Percentiles rank a stretch among this genome's conserved stretches.
phyloP scores from a whole-genome alignment of 2,888 invertebrate genomes.

The Sphecodes monilicornis region DNA sequence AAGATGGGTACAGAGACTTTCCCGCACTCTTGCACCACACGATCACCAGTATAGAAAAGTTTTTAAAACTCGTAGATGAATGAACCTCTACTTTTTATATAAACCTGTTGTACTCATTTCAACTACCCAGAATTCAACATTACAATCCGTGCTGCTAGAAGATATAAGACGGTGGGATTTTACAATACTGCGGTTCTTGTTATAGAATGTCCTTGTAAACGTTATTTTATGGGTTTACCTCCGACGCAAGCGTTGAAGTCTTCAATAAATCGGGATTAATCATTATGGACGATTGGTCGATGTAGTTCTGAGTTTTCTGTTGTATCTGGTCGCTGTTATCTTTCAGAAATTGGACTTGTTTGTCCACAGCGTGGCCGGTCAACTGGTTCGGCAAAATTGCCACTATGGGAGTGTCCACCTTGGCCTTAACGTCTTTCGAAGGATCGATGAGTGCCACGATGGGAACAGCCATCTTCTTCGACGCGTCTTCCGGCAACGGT shows the following conservation, averaged over 20 bases:
- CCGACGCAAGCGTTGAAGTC: conserved; percentile 19
- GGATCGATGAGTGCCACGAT: conserved; percentile 68
- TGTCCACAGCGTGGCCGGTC: conserved; percentile 1
- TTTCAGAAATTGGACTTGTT: conserved; percentile 45
- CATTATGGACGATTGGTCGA: conserved; percentile 42
- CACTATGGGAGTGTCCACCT: conserved; percentile 59
- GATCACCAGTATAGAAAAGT: no score
- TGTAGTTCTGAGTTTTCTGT: conserved; percentile 38
- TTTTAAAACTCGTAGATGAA: no score
- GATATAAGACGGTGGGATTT: background rate
- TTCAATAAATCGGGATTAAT: conserved; percentile 36
- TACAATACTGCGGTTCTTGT: background rate
- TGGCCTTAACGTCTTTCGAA: conserved; percentile 37
- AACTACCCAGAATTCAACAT: no score
- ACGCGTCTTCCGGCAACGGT: conserved; percentile 54
- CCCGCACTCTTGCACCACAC: no score
- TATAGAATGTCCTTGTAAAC: background rate
- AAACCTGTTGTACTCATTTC: no score
- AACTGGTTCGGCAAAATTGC: conserved; percentile 52
- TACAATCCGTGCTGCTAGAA: background rate
- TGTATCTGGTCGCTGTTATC: conserved; percentile 45
- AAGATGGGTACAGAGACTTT: no score
- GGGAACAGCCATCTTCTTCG: conserved; percentile 59
- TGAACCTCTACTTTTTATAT: no score
- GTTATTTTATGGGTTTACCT: conserved; percentile 53